Percentiles rank a stretch among this genome's conserved stretches.
Evolutionary conservation across 2,113 vertebrate species (phyloP).

Genomic region (Rhea pennata): DNA sequence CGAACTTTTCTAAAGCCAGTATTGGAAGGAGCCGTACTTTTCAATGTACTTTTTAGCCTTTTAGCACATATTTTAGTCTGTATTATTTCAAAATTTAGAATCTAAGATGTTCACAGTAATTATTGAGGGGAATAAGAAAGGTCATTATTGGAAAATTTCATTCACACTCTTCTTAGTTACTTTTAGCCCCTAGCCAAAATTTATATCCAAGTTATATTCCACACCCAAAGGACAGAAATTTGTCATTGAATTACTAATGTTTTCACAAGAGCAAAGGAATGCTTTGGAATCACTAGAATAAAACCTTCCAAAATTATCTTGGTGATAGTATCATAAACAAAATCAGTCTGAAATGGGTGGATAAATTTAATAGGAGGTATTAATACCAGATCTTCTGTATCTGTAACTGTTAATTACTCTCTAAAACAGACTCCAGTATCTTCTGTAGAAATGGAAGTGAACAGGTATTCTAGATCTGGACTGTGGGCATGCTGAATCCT

Average conservation of each 20-base stretch:
- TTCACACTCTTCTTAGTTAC: background rate
- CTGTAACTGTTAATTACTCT: background rate
- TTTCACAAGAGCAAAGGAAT: conserved; percentile 14
- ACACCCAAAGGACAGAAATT: background rate
- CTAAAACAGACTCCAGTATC: background rate
- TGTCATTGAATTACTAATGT: background rate
- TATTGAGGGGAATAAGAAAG: background rate
- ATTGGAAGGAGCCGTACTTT: background rate
- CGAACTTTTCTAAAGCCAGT: background rate
- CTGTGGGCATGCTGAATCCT: background rate
- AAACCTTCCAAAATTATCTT: conserved; percentile 36
- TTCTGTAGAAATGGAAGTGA: background rate
- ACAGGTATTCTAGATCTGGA: background rate
- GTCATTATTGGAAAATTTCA: background rate
- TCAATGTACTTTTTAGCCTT: background rate
- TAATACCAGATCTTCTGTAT: background rate
- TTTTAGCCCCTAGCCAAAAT: background rate
- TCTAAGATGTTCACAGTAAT: background rate
- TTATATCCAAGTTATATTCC: background rate
- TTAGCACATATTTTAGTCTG: background rate
- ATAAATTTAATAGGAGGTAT: background rate
- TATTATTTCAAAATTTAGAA: background rate
- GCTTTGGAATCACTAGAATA: background rate
- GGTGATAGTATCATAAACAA: background rate
- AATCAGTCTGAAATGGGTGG: background rate